Evolutionary conservation across 92 coral and sea anemone genomes (phyloP).

Genomic region (Porites cylindrica): DNA sequence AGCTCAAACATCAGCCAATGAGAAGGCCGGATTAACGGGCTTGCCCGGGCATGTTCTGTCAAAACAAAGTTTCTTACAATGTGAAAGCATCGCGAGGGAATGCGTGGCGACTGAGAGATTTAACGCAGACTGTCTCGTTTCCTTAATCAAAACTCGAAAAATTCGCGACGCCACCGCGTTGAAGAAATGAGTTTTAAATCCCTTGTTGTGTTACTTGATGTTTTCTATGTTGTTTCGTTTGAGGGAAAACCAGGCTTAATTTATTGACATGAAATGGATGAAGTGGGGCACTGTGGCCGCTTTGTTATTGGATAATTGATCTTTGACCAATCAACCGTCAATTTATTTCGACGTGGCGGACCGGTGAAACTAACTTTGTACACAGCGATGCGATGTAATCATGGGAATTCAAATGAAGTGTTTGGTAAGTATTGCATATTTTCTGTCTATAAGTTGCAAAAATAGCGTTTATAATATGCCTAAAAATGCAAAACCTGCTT

Average conservation of each 20-base stretch:
- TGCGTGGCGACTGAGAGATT: background rate
- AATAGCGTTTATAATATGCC: background rate
- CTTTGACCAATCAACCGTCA: conserved; percentile 36
- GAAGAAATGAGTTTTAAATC: background rate
- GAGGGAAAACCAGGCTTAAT: background rate
- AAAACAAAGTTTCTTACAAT: background rate
- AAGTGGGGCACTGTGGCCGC: background rate
- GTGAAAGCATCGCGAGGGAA: background rate
- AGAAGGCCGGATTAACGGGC: background rate
- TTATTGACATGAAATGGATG: conserved; percentile 6
- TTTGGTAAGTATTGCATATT: conserved; percentile 28
- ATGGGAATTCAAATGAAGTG: background rate
- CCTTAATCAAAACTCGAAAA: background rate
- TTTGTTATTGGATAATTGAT: conserved; percentile 46
- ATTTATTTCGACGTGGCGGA: background rate
- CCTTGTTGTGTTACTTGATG: background rate
- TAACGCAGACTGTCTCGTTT: background rate
- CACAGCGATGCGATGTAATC: too few species aligned
- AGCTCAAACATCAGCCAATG: conserved; percentile 20
- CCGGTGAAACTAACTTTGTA: background rate
- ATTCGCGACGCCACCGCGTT: background rate
- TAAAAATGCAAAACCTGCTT: background rate
- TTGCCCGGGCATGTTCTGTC: conserved; percentile 50
- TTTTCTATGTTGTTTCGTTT: conserved; percentile 20
- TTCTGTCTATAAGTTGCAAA: conserved; percentile 1